Evolutionary conservation across 2,113 vertebrate species (phyloP), one percentile per base, ranked within the genome.

Genomic region (Platysteira castanea): DNA sequence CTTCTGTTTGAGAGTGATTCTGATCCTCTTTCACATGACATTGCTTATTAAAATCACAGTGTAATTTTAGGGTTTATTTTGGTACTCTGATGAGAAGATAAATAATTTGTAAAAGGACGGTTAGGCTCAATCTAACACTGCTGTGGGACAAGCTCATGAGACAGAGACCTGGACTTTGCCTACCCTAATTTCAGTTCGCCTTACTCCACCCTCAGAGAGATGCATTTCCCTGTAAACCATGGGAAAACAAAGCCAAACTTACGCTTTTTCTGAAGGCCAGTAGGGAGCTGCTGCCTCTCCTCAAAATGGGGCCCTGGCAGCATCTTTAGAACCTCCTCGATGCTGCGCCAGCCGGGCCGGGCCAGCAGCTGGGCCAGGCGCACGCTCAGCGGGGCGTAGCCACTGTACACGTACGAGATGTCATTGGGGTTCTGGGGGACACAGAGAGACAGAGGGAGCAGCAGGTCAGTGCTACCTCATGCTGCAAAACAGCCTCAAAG

Each of bases 401-500:
- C 99, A 1, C 99, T 99, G 97, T 99, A 99, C 79, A 99, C 99
- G 0, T 99, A 99, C 1, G 99, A 99, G 95, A 99, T 99, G 95
- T 99, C 99, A 0, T 99, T 99, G 57, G 99, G 99, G 91, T 99
- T 99, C 99, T 99, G 97, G 21, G 46, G 41, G 28, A 27, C 17
- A 77, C 46, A 68, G 1, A 91, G 39, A 90, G 39, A 73, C 19
- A 33, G 19, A 19, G 16, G 17, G 33, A 37, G 33, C 54, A 49
- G 76, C 33, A 54, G 6, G 19, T 11, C 49, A 56, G 17, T 15
- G 53, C 17, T 6, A 24, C 39, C 56, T 63, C 26, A 2, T 6
- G 52, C 61, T 68, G 76, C 17, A 33, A 9, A 94, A 16, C 42
- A 52, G 50, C 74, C 63, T 73, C 70, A 23, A 4, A 23, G 15